These are phyloP conservation scores for Drosophila eugracilis DNA, from an alignment of 1,140 invertebrate species.

Conservation along the genomic window DNA sequence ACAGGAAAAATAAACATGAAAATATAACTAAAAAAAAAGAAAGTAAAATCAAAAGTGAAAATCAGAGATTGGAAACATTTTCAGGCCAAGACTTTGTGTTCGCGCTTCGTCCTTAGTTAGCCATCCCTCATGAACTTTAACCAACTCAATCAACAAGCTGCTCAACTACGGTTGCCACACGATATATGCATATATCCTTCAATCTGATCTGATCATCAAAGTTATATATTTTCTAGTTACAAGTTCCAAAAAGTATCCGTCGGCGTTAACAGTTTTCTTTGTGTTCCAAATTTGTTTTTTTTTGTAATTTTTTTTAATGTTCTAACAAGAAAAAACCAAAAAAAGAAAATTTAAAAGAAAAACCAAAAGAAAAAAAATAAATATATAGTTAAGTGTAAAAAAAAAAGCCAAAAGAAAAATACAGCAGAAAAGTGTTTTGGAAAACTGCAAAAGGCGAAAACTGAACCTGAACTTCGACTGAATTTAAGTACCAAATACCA, in stretches of 20 bases:
- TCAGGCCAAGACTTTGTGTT: constrained; percentile 31
- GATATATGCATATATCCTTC: too few species aligned
- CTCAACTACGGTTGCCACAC: constrained; percentile 19
- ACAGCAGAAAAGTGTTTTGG: not conserved
- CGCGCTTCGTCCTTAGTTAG: constrained; percentile 30
- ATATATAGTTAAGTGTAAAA: constrained; percentile 18
- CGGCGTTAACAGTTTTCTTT: constrained; percentile 50
- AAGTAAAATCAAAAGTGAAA: constrained; percentile 7
- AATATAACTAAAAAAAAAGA: not conserved
- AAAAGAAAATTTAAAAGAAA: constrained; percentile 4
- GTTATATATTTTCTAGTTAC: constrained; percentile 1
- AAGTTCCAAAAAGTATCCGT: constrained; percentile 41
- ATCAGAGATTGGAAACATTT: constrained; percentile 32
- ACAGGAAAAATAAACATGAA: not conserved
- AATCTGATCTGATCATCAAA: not conserved
- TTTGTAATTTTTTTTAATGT: constrained; percentile 42
- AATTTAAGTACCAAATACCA: constrained; percentile 33
- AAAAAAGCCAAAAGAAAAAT: constrained; percentile 3
- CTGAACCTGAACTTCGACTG: constrained; percentile 2
- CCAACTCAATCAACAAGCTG: constrained; percentile 58
- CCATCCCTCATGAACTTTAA: constrained; percentile 28
- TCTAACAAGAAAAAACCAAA: constrained; percentile 1
- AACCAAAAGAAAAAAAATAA: constrained; percentile 2
- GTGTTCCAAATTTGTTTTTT: constrained; percentile 50
- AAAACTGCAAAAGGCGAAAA: constrained; percentile 1